Evolutionary conservation across 2,113 vertebrate species (phyloP).

Genomic region (Amazona guildingii): DNA sequence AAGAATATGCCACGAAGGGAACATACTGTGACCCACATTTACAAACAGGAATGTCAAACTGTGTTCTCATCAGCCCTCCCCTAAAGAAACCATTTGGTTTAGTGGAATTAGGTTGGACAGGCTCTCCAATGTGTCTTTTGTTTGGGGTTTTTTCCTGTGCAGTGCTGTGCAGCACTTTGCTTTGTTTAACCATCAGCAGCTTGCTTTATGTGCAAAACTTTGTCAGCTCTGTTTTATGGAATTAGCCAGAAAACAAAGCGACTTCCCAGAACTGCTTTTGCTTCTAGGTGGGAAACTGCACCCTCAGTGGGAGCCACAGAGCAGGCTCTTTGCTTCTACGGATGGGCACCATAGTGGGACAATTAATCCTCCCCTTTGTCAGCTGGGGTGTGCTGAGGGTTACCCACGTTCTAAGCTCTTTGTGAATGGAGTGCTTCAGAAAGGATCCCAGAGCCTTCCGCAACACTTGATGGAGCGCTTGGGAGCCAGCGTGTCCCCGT

Average conservation of each 20-base stretch:
- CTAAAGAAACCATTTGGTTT: slow-evolving; percentile 53
- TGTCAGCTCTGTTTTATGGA: background rate
- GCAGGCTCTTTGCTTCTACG: background rate
- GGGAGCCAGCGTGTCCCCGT: accelerated
- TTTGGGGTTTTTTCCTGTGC: background rate
- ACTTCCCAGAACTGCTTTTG: background rate
- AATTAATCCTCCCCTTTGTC: background rate
- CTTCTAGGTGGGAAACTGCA: background rate
- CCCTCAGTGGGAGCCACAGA: background rate
- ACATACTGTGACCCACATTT: slow-evolving; percentile 72
- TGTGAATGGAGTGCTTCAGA: background rate
- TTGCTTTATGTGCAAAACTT: background rate
- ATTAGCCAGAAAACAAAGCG: slow-evolving; percentile 1
- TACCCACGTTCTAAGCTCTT: background rate
- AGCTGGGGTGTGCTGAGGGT: background rate
- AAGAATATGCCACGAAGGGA: background rate
- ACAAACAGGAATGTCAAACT: slow-evolving; percentile 61
- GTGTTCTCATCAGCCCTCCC: slow-evolving; percentile 70
- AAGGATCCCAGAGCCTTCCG: background rate
- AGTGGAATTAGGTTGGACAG: slow-evolving; percentile 51
- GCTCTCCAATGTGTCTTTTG: slow-evolving; percentile 10
- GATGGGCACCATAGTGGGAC: background rate
- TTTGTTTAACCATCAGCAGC: slow-evolving; percentile 5
- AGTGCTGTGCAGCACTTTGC: background rate
- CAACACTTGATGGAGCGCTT: accelerated